Base-by-base conservation (phyloP, 2,113 vertebrate species). In the Dermatemys mawii region DNA sequence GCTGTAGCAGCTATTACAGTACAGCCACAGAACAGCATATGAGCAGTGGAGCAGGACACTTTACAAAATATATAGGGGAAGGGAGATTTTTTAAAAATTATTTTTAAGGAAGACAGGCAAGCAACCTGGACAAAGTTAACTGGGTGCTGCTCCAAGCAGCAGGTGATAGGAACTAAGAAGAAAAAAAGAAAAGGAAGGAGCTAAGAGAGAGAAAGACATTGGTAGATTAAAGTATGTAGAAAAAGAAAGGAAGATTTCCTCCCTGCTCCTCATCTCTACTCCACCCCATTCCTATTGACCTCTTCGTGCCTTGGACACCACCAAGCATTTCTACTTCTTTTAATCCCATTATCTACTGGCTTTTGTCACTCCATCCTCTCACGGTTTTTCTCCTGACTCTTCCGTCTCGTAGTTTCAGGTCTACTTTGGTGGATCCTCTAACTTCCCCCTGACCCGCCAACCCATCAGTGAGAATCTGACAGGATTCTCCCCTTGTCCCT, bases 361-460 rank as follows among this genome's bases (percentile, higher is more conserved):
- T 60, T 35, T 60, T 16, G 57, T 60, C 29, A 17, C 13, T 35
- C 13, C 55, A 57, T 5, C 12, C 32, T 17, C 14, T 16, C 29
- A 14, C 0, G 19, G 60, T 16, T 63, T 63, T 63, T 19, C 60
- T 19, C 60, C 35, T 19, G 32, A n/a, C 60, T 9, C 7, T 67
- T n/a, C 6, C 60, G 19, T 67, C 32, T 67, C 8, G 3, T 67
- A 67, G 16, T n/a, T 38, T 21, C 63, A 22, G 17, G 8, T 8
- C 63, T 38, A 38, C 17, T 70, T 67, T 38, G 4, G 63, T 70
- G n/a, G 63, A 70, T 70, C n/a, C n/a, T 38, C 19, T 10, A n/a
- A 19, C n/a, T 53, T 21, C 4, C 17, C n/a, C 6, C n/a, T 9
- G 8, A 5, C 8, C 27, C 26, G 26, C 5, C n/a, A 1, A 9